Evolutionary conservation across 2,888 invertebrate species (phyloP).

Genomic region (Trissolcus japonicus): DNA sequence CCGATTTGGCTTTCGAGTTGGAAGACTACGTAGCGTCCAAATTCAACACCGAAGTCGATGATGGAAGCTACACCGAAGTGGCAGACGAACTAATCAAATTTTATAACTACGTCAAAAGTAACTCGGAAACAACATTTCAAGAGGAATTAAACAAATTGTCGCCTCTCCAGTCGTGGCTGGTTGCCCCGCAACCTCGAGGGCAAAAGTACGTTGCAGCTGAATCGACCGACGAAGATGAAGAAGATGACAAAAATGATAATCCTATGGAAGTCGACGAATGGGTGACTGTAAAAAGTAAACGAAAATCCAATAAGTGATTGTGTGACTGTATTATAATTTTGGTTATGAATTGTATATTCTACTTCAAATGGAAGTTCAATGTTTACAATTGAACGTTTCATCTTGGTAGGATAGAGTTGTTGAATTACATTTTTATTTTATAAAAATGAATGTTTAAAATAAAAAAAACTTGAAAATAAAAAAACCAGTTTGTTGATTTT

Average conservation of each 20-base stretch:
- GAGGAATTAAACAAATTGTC: constrained; percentile 67
- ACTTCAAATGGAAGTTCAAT: neutral
- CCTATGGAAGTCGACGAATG: constrained; percentile 65
- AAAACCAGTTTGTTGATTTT: neutral
- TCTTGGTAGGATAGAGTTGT: too few species aligned
- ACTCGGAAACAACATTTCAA: constrained; percentile 58
- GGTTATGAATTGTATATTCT: neutral
- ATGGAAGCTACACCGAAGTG: constrained; percentile 68
- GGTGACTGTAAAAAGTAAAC: constrained; percentile 67
- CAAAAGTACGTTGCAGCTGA: constrained; percentile 12
- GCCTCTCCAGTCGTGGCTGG: constrained; percentile 67
- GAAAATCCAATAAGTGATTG: constrained; percentile 35
- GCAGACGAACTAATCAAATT: constrained; percentile 69
- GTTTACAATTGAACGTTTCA: neutral
- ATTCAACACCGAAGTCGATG: constrained; percentile 69
- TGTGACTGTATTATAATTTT: neutral
- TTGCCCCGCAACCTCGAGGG: constrained; percentile 27
- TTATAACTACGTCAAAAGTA: constrained; percentile 62
- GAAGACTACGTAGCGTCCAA: constrained; percentile 69
- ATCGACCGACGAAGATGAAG: constrained; percentile 23
- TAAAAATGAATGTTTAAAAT: neutral
- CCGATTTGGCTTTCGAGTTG: constrained; percentile 67
- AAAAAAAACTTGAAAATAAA: neutral
- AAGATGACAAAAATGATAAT: constrained; percentile 51
- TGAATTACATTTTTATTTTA: too few species aligned